phyloP scores from a whole-genome alignment of 2,797 vertebrate species.

The Trichosurus vulpecula region DNA sequence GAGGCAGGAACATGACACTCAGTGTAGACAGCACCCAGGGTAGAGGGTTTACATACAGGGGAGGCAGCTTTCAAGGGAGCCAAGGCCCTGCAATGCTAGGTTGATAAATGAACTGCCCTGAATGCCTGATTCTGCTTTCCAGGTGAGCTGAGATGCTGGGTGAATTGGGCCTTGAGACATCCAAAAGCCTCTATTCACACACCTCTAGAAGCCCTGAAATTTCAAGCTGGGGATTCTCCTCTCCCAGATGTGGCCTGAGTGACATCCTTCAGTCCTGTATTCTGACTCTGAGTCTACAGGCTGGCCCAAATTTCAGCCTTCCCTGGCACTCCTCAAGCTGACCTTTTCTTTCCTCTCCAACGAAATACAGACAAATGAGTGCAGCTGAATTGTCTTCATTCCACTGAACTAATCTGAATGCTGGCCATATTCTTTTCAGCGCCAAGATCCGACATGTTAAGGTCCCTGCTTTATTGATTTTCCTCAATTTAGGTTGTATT shows the following conservation, averaged over 20 bases:
- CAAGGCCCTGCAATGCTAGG: background rate
- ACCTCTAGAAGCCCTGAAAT: background rate
- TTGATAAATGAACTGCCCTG: background rate
- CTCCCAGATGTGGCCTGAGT: background rate
- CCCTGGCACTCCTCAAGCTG: background rate
- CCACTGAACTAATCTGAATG: constrained; percentile 3
- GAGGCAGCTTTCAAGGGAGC: background rate
- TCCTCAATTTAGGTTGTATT: constrained; percentile 25
- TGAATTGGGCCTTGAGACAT: background rate
- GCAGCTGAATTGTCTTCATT: constrained; percentile 36
- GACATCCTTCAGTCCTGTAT: background rate
- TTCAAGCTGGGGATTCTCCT: background rate
- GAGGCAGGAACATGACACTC: background rate
- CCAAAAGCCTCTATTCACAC: background rate
- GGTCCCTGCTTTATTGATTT: constrained; percentile 49
- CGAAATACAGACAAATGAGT: constrained; percentile 47
- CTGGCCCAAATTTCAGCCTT: background rate
- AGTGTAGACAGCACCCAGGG: background rate
- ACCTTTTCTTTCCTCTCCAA: constrained; percentile 19
- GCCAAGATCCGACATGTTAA: constrained; percentile 13
- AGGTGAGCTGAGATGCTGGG: background rate
- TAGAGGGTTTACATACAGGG: background rate
- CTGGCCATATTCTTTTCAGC: constrained; percentile 27
- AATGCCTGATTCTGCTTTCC: background rate
- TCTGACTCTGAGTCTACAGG: background rate